phyloP scores from a whole-genome alignment of 2,888 invertebrate species.

The Nymphalis polychloros region DNA sequence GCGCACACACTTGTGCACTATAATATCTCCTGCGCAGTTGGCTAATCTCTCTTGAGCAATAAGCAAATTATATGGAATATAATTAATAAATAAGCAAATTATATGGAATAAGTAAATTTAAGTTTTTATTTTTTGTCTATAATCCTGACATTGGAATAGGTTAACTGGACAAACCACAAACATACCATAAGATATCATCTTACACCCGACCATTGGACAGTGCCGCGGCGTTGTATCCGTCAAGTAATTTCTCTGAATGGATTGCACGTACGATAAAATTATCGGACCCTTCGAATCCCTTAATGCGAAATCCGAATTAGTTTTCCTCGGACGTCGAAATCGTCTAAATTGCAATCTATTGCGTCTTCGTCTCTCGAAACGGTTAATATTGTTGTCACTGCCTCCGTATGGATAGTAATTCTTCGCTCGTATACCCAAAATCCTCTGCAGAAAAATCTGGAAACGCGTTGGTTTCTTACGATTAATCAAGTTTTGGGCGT shows the following conservation, averaged over 20 bases:
- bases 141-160: neutral
- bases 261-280: constrained; percentile 64
- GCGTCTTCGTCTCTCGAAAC: constrained; percentile 49
- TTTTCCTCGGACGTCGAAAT: constrained; percentile 56
- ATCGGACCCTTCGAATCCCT: constrained; percentile 53
- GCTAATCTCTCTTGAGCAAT: no score
- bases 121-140: no score
- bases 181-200: constrained; percentile 65
- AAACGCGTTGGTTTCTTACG: constrained; percentile 60
- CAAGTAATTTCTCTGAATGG: constrained; percentile 61
- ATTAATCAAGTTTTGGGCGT: constrained; percentile 45
- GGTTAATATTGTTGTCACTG: constrained; percentile 63
- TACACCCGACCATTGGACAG: constrained; percentile 67
- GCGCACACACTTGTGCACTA: no score
- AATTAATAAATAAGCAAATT: no score
- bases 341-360: constrained; percentile 54
- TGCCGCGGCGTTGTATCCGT: constrained; percentile 65
- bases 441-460: constrained; percentile 63
- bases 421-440: constrained; percentile 61
- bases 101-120: no score
- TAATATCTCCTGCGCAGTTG: no score
- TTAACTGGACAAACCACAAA: neutral
- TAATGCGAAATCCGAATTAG: constrained; percentile 59
- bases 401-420: constrained; percentile 50
- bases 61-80: no score